Evolutionary conservation across 2,888 invertebrate species (phyloP).

Genomic region (Lasioglossum oenotherae): DNA sequence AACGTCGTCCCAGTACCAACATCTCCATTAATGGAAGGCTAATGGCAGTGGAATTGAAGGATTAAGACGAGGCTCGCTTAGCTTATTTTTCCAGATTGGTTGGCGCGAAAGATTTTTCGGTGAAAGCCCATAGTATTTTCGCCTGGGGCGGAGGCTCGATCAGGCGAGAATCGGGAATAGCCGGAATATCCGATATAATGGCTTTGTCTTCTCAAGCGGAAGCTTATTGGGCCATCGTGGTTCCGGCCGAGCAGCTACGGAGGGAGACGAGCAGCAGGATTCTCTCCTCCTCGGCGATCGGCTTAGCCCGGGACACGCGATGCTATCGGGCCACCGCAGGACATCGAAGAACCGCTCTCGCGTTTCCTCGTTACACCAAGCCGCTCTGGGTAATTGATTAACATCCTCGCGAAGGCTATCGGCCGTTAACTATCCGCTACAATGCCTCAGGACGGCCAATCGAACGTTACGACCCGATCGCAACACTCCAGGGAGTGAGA

Average conservation of each 20-base stretch:
- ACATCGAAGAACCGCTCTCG: constrained; percentile 1
- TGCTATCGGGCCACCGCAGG: constrained; percentile 2
- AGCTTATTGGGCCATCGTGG: background rate
- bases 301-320: constrained; percentile 19
- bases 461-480: background rate
- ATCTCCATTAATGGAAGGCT: background rate
- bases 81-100: background rate
- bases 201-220: constrained; percentile 16
- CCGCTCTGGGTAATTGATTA: constrained; percentile 56
- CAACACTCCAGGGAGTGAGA: background rate
- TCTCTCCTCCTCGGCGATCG: background rate
- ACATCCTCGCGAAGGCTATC: constrained; percentile 47
- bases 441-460: background rate
- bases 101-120: background rate
- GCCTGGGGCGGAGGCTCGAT: background rate
- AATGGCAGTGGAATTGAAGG: background rate
- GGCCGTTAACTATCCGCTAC: constrained; percentile 15
- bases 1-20: background rate
- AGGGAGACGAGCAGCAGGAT: background rate
- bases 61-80: background rate
- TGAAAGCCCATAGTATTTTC: background rate
- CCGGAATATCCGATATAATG: constrained; percentile 12
- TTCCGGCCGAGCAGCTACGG: background rate
- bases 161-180: background rate
- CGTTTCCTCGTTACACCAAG: constrained; percentile 51